Conservation (phyloP, 2,113 vertebrate genomes). For the Panthera tigris region DNA sequence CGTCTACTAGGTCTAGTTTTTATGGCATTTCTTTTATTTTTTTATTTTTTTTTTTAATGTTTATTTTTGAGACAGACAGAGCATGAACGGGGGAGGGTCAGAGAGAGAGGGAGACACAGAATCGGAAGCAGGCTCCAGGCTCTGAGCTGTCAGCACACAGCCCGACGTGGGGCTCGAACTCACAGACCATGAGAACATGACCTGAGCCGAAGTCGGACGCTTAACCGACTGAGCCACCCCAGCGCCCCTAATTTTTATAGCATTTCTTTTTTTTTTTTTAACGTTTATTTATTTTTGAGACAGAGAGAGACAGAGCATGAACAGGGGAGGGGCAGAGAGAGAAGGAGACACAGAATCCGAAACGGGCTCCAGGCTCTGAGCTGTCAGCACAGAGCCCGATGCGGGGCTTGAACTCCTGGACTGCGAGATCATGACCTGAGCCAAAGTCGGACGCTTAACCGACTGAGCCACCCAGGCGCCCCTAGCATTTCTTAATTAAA, state of each 20-base stretch:
- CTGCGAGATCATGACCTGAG: not conserved
- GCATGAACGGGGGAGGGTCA: too few species aligned
- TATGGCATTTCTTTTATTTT: not conserved
- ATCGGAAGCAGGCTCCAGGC: too few species aligned
- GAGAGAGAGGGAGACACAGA: too few species aligned
- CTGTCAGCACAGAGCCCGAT: not conserved
- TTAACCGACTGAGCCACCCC: too few species aligned
- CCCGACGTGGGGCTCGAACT: too few species aligned
- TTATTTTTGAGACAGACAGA: too few species aligned
- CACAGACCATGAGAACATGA: too few species aligned
- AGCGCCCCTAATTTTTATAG: not conserved
- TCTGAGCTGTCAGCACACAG: too few species aligned
- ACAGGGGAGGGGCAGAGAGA: too few species aligned
- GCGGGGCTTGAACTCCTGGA: not conserved
- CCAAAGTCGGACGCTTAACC: not conserved
- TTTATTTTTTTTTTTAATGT: not conserved
- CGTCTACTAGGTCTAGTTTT: not conserved
- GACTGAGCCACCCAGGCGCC: not conserved
- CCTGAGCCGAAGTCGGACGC: too few species aligned
- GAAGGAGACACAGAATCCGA: not conserved
- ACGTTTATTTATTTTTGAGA: too few species aligned
- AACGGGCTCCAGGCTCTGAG: not conserved
- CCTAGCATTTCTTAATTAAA: constrained; percentile 1
- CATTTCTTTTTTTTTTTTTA: not conserved
- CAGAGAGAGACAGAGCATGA: too few species aligned